Base-by-base conservation (phyloP, 2,888 invertebrate genomes). In the Catocala nupta region DNA sequence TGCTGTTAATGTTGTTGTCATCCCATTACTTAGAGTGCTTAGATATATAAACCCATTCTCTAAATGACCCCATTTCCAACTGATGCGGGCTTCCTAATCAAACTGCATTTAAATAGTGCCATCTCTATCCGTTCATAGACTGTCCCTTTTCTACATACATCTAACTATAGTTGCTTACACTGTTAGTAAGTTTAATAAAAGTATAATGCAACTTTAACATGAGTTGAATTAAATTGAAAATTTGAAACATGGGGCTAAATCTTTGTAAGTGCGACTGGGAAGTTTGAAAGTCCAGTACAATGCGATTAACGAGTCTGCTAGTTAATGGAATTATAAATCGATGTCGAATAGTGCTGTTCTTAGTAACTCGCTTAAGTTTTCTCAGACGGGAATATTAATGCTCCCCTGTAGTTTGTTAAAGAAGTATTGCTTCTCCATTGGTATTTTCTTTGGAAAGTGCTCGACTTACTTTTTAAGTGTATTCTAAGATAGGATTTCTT, bases 201-300 rank as follows among this genome's bases (percentile, higher is more conserved):
- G 59, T 61, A 43, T 56, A 52, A 65, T 62, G 53, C 12, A 65
- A 56, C 63, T 64, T 69, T 65, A 62, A 36, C 44, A 60, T 65
- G 55, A 61, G 55, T 76, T 60, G 76, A 82, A 77, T 79, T 78
- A 82, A 82, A 79, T 79, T 83, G 77, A 80, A 81, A 83, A 81
- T 78, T 81, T 70, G 66, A 75, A 77, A 76, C 71, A 63, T 66
- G 54, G 63, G 39, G 54, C 59, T 55, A 68, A 70, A 65, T 68
- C 61, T 63, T 39, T 63, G 44, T 45, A 68, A 67, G 65, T 72
- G 60, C 63, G 13, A 61, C 43, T 65, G 65, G 52, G 47, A 75
- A 72, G 55, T 75, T 73, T 58, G 49, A 53, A 55, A 65, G 68
- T 70, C 63, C 73, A 70, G 71, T 75, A 72, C 70, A 66, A 70